phyloP scores from a whole-genome alignment of 2,888 invertebrate genomes.

The Melipona beecheii region DNA sequence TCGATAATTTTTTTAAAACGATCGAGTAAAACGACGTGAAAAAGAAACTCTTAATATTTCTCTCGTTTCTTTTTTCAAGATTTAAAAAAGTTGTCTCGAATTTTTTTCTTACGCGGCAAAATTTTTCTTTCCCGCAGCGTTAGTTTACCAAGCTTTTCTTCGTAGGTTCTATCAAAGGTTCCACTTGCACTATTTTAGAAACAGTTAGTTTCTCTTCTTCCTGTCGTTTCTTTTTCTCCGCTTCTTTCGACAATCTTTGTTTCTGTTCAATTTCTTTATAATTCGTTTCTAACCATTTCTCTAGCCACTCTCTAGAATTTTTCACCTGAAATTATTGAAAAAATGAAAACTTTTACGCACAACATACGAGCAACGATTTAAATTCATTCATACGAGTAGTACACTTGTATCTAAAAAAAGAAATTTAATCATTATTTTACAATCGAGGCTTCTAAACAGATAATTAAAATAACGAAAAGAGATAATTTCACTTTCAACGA shows the following conservation, averaged over 20 bases:
- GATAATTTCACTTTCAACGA: background rate
- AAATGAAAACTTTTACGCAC: too few relatives aligned
- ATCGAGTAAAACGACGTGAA: too few relatives aligned
- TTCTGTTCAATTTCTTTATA: conserved; percentile 83
- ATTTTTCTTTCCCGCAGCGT: background rate
- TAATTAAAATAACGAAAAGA: background rate
- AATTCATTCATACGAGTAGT: too few relatives aligned
- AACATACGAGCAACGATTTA: too few relatives aligned
- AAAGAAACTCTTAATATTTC: too few relatives aligned
- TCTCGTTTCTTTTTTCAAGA: too few relatives aligned
- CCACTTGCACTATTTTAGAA: conserved; percentile 3
- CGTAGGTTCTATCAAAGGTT: background rate
- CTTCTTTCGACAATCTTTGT: conserved; percentile 84
- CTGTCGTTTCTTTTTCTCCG: conserved; percentile 84
- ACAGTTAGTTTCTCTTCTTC: conserved; percentile 29
- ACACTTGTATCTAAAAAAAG: background rate
- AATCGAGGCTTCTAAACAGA: background rate
- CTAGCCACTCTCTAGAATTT: conserved; percentile 88
- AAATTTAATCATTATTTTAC: too few relatives aligned
- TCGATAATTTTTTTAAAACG: too few relatives aligned
- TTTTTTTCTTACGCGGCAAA: background rate
- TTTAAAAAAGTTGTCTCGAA: too few relatives aligned
- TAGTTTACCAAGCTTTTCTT: conserved; percentile 9
- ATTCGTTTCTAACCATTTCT: conserved; percentile 85
- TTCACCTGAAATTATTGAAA: conserved; percentile 75